Percentiles rank a stretch among this genome's conserved stretches.
phyloP scores from a whole-genome alignment of 92 coral and sea anemone species.

The Nematostella vectensis region DNA sequence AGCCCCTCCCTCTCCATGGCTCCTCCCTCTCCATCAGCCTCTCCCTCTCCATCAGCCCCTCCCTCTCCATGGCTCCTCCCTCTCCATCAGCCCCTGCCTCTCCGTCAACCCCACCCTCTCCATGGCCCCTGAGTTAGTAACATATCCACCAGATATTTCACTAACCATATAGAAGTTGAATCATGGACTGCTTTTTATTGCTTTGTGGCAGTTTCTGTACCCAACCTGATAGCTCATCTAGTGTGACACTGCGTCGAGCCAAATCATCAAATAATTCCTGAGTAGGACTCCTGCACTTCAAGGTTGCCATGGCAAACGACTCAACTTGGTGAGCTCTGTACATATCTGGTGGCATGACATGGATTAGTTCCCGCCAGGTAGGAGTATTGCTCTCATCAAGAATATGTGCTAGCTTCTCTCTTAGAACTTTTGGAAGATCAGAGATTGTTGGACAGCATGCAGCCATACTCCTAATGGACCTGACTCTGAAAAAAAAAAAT shows the following conservation, averaged over 20 bases:
- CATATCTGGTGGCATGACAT: conserved; percentile 17
- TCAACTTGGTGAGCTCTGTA: conserved; percentile 35
- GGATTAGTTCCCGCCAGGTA: conserved; percentile 73
- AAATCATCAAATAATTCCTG: conserved; percentile 46
- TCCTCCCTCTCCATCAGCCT: no score
- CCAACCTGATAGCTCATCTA: conserved; percentile 51
- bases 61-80: no score
- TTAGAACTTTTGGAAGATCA: conserved; percentile 45
- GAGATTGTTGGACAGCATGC: no score
- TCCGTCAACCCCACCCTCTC: no score
- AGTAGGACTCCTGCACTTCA: conserved; percentile 83
- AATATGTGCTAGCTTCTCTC: conserved; percentile 31
- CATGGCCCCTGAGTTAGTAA: no score
- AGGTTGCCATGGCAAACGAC: conserved; percentile 46
- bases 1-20: no score
- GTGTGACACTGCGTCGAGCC: conserved; percentile 40
- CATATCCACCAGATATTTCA: no score
- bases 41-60: no score
- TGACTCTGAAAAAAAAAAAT: no score
- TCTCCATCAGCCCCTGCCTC: no score
- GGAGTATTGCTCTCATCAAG: conserved; percentile 47
- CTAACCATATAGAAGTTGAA: conserved; percentile 26
- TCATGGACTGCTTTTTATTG: conserved; percentile 34
- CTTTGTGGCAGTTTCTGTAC: conserved; percentile 11
- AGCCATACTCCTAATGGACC: no score